Percentiles rank a stretch among this genome's conserved stretches.
Evolutionary conservation across 2,113 vertebrate species (phyloP).

Genomic region (Bagarius yarrelli): DNA sequence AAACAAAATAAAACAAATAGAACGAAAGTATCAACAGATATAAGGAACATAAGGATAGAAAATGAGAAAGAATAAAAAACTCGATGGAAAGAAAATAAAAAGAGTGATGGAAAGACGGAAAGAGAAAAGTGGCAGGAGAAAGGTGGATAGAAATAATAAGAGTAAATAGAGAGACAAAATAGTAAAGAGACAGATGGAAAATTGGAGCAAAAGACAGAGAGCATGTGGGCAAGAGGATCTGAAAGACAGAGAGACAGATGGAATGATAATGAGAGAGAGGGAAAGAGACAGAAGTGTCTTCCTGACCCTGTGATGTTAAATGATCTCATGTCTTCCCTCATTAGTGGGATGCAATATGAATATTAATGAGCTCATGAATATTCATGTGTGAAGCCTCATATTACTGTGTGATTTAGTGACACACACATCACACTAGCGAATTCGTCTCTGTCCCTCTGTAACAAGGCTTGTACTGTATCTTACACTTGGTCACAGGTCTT

Average conservation of each 20-base stretch:
- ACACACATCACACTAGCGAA: constrained; percentile 3
- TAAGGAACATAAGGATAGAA: constrained; percentile 18
- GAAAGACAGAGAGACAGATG: not conserved
- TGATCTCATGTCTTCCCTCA: constrained; percentile 7
- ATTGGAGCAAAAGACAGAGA: too few species aligned
- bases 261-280: accelerated
- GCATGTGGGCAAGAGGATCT: not conserved
- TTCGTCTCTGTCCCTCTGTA: constrained; percentile 14
- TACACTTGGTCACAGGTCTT: not conserved
- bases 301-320: not conserved
- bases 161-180: not conserved
- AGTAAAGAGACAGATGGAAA: not conserved
- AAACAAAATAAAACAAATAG: not conserved
- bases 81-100: not conserved
- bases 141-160: not conserved
- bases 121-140: not conserved
- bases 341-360: constrained; percentile 19
- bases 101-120: not conserved
- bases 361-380: constrained; percentile 39
- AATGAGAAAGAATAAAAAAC: not conserved
- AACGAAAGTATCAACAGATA: not conserved
- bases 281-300: not conserved
- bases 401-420: not conserved
- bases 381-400: constrained; percentile 8
- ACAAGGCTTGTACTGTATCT: constrained; percentile 8